Evolutionary conservation across 2,888 invertebrate species (phyloP), one percentile per base, ranked within the genome.

Genomic region (Merodon equestris): DNA sequence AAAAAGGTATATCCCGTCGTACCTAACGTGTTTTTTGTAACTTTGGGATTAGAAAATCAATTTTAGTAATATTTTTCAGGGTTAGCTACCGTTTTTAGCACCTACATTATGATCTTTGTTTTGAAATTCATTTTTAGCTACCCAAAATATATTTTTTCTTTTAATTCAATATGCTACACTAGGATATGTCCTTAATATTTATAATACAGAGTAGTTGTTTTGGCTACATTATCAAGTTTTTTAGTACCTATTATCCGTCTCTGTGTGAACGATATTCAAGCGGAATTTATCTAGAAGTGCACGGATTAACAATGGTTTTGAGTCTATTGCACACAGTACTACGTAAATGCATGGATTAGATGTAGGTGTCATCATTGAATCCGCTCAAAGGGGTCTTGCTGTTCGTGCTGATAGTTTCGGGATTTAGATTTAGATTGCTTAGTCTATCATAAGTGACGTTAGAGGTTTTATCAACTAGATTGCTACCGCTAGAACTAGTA

Each of bases 351-450:
- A 40, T 40, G 5, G 56, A 50, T 81, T 82, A 84, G 38, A 84
- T 84, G 63, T 83, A 83, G 70, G 82, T 83, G 60, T 84, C 83
- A 64, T 83, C 84, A 53, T 83, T 84, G 81, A 83, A 82, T 82
- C 82, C 82, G 81, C 83, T 84, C 75, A 83, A 79, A 81, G 60
- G 38, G 10, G 67, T 51, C 51, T 63, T 58, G 17, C 27, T 73
- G 54, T 42, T 64, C 47, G 63, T 54, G 64, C 70, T 63, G 57
- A 73, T 47, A 40, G 47, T 61, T 63, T 77, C 73, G 57, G 63
- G 64, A 60, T 79, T 74, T 56, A 38, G 60, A 64, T 70, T 70
- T 38, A 68, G 7, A 70, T 64, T 70, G 14, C 76, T 81, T 82
- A 83, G 51, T 70, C 79, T 83, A 83, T 83, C 83, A 83, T 83